Percentiles rank a stretch among this genome's conserved stretches.
These are phyloP conservation scores for Cygnus atratus DNA, from an alignment of 2,113 vertebrate species.

Conservation along the genomic window DNA sequence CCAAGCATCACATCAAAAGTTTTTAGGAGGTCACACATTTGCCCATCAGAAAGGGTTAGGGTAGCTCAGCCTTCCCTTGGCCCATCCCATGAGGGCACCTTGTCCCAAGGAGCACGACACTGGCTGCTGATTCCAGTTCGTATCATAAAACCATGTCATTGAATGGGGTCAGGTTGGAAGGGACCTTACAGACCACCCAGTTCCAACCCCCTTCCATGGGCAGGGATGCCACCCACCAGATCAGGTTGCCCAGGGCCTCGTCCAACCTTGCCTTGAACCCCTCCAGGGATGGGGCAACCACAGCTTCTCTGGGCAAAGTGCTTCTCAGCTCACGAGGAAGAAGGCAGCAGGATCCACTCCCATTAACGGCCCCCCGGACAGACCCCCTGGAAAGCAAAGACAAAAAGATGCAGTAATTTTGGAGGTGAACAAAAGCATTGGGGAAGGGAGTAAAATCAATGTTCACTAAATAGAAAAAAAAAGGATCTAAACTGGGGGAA, in stretches of 20 bases:
- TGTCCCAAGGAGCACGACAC: not conserved
- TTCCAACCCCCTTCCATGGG: too few species aligned
- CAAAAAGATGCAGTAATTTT: not conserved
- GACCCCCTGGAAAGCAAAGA: not conserved
- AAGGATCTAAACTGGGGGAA: not conserved
- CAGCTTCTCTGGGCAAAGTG: too few species aligned
- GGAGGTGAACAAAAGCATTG: not conserved
- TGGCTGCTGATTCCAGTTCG: not conserved
- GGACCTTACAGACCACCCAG: too few species aligned
- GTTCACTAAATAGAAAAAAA: not conserved
- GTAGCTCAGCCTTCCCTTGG: not conserved
- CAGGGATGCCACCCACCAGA: too few species aligned
- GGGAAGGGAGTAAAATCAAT: not conserved
- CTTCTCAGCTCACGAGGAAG: not conserved
- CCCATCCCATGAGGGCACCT: not conserved
- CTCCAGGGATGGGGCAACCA: too few species aligned
- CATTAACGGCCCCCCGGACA: fast-evolving
- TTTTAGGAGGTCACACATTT: fast-evolving
- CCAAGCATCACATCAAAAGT: not conserved
- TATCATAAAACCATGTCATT: too few species aligned
- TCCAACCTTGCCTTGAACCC: too few species aligned
- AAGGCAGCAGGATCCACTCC: not conserved
- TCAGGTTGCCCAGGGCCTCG: too few species aligned
- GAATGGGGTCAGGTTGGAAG: too few species aligned
- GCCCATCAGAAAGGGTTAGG: fast-evolving